Evolutionary conservation across 2,113 vertebrate species (phyloP).

Genomic region (Phoxinus phoxinus): DNA sequence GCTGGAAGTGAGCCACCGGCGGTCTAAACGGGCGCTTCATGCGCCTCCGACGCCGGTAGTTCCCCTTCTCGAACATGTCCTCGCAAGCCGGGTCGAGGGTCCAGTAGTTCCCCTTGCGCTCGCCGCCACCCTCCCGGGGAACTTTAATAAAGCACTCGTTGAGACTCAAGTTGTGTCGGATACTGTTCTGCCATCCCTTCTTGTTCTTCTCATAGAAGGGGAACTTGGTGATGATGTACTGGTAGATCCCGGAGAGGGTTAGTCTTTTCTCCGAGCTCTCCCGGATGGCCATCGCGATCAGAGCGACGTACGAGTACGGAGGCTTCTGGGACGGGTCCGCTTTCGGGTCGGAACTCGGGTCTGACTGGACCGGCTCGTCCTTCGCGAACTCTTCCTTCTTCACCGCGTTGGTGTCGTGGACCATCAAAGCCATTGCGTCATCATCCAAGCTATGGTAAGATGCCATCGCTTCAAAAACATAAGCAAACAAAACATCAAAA

Average conservation of each 20-base stretch:
- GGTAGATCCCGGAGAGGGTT: constrained; percentile 88
- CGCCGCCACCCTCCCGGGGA: constrained; percentile 87
- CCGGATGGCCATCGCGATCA: constrained; percentile 89
- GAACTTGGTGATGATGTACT: constrained; percentile 89
- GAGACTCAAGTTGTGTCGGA: constrained; percentile 89
- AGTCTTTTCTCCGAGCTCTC: constrained; percentile 88
- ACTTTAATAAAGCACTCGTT: constrained; percentile 92
- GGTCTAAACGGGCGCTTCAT: constrained; percentile 89
- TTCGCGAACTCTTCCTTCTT: constrained; percentile 75
- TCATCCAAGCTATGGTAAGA: constrained; percentile 80
- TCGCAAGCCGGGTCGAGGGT: constrained; percentile 89
- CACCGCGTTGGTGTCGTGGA: constrained; percentile 68
- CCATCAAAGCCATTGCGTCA: constrained; percentile 75
- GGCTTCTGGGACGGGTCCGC: constrained; percentile 86
- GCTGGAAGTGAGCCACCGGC: constrained; percentile 82
- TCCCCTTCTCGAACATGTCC: constrained; percentile 93
- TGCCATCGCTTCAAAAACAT: constrained; percentile 77
- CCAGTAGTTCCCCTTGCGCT: constrained; percentile 92
- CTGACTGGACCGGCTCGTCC: constrained; percentile 69
- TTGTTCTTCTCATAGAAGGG: constrained; percentile 92
- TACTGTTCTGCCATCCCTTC: constrained; percentile 91
- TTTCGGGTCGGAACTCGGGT: constrained; percentile 75
- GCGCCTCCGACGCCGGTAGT: constrained; percentile 84
- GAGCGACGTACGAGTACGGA: constrained; percentile 87
- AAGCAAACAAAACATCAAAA: constrained; percentile 50